A percentile compares a stretch with the other conserved stretches of the same genome.
These are phyloP conservation scores for Matsumyia berberina DNA, from an alignment of 2,888 invertebrate genomes.

Conservation along the genomic window DNA sequence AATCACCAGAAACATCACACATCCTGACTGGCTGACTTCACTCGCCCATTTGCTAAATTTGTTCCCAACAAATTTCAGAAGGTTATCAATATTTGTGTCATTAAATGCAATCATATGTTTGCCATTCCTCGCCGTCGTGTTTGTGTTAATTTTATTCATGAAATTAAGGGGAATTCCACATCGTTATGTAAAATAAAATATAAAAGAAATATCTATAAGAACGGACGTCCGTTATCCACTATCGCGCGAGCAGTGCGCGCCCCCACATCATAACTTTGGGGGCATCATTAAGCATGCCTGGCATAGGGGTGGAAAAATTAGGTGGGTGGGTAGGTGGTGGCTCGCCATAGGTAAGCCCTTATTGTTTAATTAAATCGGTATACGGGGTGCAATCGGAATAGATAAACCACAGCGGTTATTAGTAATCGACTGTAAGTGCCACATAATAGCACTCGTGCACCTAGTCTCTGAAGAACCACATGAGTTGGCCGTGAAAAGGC, in stretches of 20 bases:
- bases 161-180: constrained; percentile 25
- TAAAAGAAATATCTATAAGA: constrained; percentile 2
- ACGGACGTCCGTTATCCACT: constrained; percentile 8
- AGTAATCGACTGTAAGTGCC: constrained; percentile 14
- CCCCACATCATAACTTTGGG: constrained; percentile 8
- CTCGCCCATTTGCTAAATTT: too few relatives aligned
- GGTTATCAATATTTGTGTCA: constrained; percentile 10
- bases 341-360: constrained; percentile 13
- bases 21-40: too few relatives aligned
- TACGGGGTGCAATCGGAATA: constrained; percentile 5
- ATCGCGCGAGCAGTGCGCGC: neutral
- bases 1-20: too few relatives aligned
- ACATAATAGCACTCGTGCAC: neutral
- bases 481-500: constrained; percentile 1
- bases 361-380: constrained; percentile 27
- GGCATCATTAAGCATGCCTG: constrained; percentile 4
- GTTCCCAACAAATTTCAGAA: neutral
- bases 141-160: constrained; percentile 11
- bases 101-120: neutral
- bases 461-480: constrained; percentile 27
- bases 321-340: neutral
- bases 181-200: neutral
- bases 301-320: neutral
- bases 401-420: constrained; percentile 26
- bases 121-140: neutral